These are phyloP conservation scores for Melanchra persicariae DNA, from an alignment of 2,888 invertebrate species.

Conservation along the genomic window DNA sequence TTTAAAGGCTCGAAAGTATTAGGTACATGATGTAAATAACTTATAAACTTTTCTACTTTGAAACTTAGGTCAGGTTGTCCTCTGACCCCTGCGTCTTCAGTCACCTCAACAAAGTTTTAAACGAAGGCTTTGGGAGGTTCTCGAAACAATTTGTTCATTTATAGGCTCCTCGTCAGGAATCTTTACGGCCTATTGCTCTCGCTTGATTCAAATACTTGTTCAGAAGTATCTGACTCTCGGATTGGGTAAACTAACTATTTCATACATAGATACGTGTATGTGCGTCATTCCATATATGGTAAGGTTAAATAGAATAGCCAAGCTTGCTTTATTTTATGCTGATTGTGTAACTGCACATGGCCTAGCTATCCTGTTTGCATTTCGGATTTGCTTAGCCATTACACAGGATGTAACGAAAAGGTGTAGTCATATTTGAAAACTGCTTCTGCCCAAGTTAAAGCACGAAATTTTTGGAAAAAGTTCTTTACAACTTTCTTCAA, in stretches of 20 bases:
- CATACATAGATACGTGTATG: background rate
- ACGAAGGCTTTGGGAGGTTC: constrained; percentile 14
- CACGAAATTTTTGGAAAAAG: too few species aligned
- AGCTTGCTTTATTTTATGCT: background rate
- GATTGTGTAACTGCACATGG: background rate
- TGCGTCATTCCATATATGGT: background rate
- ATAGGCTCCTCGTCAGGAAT: constrained; percentile 21
- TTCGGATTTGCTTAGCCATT: too few species aligned
- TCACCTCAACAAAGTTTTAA: constrained; percentile 43
- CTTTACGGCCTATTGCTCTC: constrained; percentile 10
- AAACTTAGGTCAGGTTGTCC: constrained; percentile 23
- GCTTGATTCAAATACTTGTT: constrained; percentile 36
- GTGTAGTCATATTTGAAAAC: too few species aligned
- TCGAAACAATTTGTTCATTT: constrained; percentile 48
- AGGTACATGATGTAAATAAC: constrained; percentile 24
- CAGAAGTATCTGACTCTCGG: constrained; percentile 6
- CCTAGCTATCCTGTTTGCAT: background rate
- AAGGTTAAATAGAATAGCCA: background rate
- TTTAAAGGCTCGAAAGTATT: constrained; percentile 6
- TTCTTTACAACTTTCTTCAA: too few species aligned
- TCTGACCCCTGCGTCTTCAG: constrained; percentile 13
- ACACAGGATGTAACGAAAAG: too few species aligned
- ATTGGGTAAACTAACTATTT: background rate
- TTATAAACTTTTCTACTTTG: constrained; percentile 36
- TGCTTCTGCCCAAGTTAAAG: too few species aligned